Evolutionary conservation across 2,113 vertebrate genomes (phyloP), one percentile per base, ranked within the genome.

Genomic region (Donacobius atricapilla): DNA sequence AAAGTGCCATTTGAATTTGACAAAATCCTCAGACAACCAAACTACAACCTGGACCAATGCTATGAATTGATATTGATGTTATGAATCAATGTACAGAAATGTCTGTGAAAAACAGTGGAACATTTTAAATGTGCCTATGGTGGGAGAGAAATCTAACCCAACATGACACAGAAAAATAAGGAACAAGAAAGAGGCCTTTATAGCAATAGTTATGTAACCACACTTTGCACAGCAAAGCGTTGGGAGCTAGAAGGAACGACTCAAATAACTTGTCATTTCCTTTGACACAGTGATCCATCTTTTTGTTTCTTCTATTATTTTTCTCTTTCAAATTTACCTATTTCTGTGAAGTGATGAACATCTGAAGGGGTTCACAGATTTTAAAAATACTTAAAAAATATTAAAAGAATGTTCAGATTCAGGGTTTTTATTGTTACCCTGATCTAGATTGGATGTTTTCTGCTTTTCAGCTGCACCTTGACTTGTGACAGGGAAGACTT

Each of bases 211-310:
- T 57, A 42, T 7, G 4, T 16, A 61, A 21, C 3, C 10, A 57
- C 14, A 57, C 1, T 53, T 13, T 65, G 11, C 4, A 2, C 16
- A 53, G 37, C 0, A 12, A 58, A 81, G 23, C 6, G 2, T 22
- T 53, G 9, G 10, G 27, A 75, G 44, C 17, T 56, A 44, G 22
- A 56, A 31, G 18, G 13, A 73, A 63, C 66, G 23, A 63, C 6
- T 42, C 51, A 64, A 65, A 76, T 15, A 56, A 11, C 3, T 22
- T 47, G 20, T 2, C 8, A 35, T 35, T 63, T 84, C 21, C 63
- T 14, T 68, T 75, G 42, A 54, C 13, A n/a, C 3, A 27, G 2
- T 4, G 11, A 40, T 40, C 7, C 5, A 22, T 42, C 9, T 40
- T 23, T 33, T 19, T 57, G 6, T 42, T 39, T 5, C 3, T 23